Conservation (phyloP, 2,113 vertebrate species). For the Ciconia stormi region DNA sequence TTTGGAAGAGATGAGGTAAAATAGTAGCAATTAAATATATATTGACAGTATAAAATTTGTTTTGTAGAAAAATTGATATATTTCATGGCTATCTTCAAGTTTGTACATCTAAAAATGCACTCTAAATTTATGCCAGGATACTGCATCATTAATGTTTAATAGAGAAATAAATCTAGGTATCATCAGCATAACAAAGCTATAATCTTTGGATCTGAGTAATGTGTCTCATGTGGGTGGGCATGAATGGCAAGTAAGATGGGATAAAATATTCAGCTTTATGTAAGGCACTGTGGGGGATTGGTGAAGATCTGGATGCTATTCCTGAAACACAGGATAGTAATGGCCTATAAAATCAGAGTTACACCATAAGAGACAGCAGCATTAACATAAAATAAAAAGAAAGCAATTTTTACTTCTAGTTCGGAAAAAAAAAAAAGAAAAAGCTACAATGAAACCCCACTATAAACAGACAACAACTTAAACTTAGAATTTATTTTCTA, state of each 20-base stretch:
- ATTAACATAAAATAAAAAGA: not conserved
- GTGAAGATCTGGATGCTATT: not conserved
- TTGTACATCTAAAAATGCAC: not conserved
- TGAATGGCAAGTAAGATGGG: constrained; percentile 23
- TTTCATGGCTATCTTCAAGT: not conserved
- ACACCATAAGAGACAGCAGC: not conserved
- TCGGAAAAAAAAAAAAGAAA: not conserved
- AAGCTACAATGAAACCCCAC: not conserved
- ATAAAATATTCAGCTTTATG: constrained; percentile 33
- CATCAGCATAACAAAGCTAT: constrained; percentile 52
- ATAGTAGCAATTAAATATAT: not conserved
- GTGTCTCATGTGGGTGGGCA: constrained; percentile 26
- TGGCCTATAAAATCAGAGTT: not conserved
- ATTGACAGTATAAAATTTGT: not conserved
- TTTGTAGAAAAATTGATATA: not conserved
- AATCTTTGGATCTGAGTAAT: constrained; percentile 46
- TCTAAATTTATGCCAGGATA: not conserved
- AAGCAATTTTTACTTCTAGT: not conserved
- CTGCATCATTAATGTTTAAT: constrained; percentile 34
- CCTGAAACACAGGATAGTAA: not conserved
- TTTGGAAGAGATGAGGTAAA: not conserved
- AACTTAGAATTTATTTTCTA: not conserved
- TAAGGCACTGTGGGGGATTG: not conserved
- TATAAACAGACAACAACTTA: not conserved
- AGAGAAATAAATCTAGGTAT: constrained; percentile 46